These are phyloP conservation scores for Steinernema hermaphroditum DNA, from an alignment of 2,888 invertebrate species.

Conservation along the genomic window DNA sequence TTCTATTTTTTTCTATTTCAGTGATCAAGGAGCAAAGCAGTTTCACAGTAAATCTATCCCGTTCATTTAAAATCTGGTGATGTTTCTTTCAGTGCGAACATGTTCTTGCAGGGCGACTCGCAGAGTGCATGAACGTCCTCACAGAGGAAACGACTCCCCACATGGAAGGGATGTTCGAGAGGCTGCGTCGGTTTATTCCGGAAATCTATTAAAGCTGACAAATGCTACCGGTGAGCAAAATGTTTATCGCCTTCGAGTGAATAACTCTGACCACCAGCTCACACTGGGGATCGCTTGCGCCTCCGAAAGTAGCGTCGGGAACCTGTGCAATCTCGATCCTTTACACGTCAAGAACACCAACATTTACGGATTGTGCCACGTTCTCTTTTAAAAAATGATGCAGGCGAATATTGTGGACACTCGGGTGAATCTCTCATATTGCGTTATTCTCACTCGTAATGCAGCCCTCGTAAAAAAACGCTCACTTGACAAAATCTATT, in stretches of 20 bases:
- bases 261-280: too few relatives aligned
- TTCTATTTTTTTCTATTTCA: not conserved
- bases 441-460: too few relatives aligned
- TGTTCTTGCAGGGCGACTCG: not conserved
- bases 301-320: too few relatives aligned
- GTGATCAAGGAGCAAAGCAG: not conserved
- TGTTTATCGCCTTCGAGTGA: too few relatives aligned
- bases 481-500: too few relatives aligned
- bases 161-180: slow-evolving; percentile 7
- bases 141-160: not conserved
- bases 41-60: not conserved
- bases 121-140: not conserved
- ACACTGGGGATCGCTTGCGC: too few relatives aligned
- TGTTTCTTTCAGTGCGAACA: slow-evolving; percentile 10
- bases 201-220: not conserved
- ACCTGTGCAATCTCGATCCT: too few relatives aligned
- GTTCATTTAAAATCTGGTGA: not conserved
- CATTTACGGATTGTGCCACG: too few relatives aligned
- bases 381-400: not conserved
- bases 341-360: too few relatives aligned
- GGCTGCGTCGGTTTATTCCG: slow-evolving; percentile 1
- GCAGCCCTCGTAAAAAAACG: too few relatives aligned
- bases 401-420: not conserved
- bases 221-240: too few relatives aligned
- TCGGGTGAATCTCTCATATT: too few relatives aligned